A percentile compares a stretch with the other conserved stretches of the same genome.
phyloP scores from a whole-genome alignment of 2,113 vertebrate species.

The Motacilla tschutschensis region DNA sequence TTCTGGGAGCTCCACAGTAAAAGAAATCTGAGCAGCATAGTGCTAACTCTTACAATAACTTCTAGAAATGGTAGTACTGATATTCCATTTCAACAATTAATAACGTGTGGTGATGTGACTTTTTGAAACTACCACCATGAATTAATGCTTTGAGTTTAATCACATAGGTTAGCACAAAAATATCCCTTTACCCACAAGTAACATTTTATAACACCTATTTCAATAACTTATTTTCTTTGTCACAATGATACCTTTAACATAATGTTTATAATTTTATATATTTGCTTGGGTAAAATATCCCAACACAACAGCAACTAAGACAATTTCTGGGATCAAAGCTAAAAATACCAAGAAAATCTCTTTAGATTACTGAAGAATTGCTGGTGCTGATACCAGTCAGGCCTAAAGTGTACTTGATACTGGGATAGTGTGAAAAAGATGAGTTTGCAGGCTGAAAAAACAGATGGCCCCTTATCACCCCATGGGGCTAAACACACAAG shows the following conservation, averaged over 20 bases:
- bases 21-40: neutral
- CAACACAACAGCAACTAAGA: neutral
- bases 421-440: constrained; percentile 65
- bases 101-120: neutral
- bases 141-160: neutral
- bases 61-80: neutral
- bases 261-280: neutral
- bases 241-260: neutral
- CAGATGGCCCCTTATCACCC: constrained; percentile 81
- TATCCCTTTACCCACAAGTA: neutral
- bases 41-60: neutral
- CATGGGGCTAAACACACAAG: constrained; percentile 78
- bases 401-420: constrained; percentile 61
- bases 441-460: constrained; percentile 63
- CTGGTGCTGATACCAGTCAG: constrained; percentile 27
- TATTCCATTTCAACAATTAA: neutral
- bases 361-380: constrained; percentile 15
- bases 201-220: neutral
- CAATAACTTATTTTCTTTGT: neutral
- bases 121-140: neutral
- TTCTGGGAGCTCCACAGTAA: neutral
- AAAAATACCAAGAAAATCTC: constrained; percentile 45
- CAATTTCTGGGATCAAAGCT: constrained; percentile 42
- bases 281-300: neutral
- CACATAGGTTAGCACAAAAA: neutral